Base-by-base conservation (phyloP, 2,888 invertebrate genomes). In the Tipula helvola region DNA sequence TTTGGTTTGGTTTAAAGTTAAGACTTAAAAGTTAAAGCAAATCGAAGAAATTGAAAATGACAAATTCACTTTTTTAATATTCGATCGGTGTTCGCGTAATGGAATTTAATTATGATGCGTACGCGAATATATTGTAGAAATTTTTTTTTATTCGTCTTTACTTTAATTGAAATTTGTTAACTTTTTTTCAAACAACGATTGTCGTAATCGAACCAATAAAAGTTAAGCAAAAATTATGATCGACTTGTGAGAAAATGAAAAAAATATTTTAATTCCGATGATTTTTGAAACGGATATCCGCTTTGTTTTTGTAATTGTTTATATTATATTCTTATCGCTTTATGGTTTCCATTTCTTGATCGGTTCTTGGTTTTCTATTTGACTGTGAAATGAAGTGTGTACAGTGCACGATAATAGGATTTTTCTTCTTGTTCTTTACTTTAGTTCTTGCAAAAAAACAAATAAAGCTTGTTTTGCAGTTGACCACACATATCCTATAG, bases 41-140 rank as follows among this genome's bases (percentile, higher is more conserved):
- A 16, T 52, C n/a, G 52, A 52, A 52, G 52, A 52, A 52, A 52
- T 52, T 52, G 52, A 52, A 52, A 71, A 71, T 71, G 71, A 71
- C 71, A 71, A 71, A 71, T 71, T 71, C 28, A 28, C 28, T 28
- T 71, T 71, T 71, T 71, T 71, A 28, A 28, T 71, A 71, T 71
- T 71, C 71, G 71, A 71, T 28, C 28, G 28, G 18, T 28, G 71
- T 71, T 28, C 28, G 71, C 28, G 10, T 71, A 71, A 18, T 71
- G 71, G 71, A 71, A 71, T 71, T 71, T 71, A 71, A 71, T 71
- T 71, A 71, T 71, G 71, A 71, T 71, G 71, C 10, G 13, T 71
- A 71, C 71, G 71, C 71, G 71, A 71, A 71, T 71, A 71, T 71
- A 71, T 71, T 71, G 71, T 71, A 71, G 71, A 71, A 71, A 71